A percentile compares a stretch with the other conserved stretches of the same genome.
Conservation (phyloP, 2,113 vertebrate genomes). For the Paramormyrops kingsleyae region DNA sequence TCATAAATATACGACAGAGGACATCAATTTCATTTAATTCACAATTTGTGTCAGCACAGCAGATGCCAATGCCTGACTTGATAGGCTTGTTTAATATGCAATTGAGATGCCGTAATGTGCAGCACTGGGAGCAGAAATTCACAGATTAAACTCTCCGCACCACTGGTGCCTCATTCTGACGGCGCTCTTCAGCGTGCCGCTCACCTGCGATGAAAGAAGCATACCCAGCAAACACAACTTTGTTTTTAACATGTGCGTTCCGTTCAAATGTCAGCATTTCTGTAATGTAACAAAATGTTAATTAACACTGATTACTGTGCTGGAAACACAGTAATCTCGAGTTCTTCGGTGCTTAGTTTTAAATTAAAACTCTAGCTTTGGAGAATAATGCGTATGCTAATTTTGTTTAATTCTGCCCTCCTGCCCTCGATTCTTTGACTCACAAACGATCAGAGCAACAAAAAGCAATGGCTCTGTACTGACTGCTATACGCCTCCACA, state of each 20-base stretch:
- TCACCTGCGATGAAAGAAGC: conserved; percentile 77
- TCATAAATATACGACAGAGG: conserved; percentile 96
- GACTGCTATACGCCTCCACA: conserved; percentile 9
- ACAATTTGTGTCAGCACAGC: conserved; percentile 99
- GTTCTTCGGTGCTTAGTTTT: conserved; percentile 34
- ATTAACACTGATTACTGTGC: conserved; percentile 74
- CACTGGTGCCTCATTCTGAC: conserved; percentile 83
- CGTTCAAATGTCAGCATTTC: conserved; percentile 67
- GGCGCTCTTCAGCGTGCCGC: conserved; percentile 73
- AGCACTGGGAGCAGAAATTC: conserved; percentile 80
- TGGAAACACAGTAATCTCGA: conserved; percentile 26
- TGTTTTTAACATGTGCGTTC: conserved; percentile 47
- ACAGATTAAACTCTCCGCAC: conserved; percentile 87
- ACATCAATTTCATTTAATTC: conserved; percentile 99
- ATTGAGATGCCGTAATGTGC: conserved; percentile 86
- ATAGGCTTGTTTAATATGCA: conserved; percentile 96
- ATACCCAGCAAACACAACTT: conserved; percentile 57
- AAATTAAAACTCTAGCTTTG: conserved; percentile 36
- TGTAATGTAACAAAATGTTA: conserved; percentile 67
- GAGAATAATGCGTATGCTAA: conserved; percentile 34
- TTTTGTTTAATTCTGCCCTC: conserved; percentile 26
- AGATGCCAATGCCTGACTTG: conserved; percentile 92
- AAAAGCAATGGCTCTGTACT: conserved; percentile 13
- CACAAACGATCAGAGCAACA: conserved; percentile 15
- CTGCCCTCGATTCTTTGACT: conserved; percentile 22